phyloP scores from a whole-genome alignment of 2,888 invertebrate species.

The Drosophila cracens region DNA sequence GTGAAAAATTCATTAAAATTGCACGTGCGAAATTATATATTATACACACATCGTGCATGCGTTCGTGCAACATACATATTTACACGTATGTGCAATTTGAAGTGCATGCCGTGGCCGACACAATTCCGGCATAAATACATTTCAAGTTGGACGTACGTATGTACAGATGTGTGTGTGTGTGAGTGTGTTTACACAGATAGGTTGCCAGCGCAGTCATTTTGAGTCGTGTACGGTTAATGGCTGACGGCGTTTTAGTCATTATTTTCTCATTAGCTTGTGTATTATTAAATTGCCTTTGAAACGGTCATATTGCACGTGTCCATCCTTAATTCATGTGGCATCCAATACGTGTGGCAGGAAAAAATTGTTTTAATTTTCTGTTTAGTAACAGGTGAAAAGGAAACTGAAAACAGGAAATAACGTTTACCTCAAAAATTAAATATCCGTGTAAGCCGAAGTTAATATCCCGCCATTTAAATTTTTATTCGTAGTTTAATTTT shows the following conservation, averaged over 20 bases:
- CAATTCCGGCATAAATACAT: conserved; percentile 10
- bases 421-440: not conserved
- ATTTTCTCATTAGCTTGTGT: conserved; percentile 50
- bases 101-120: conserved; percentile 56
- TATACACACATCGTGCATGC: not conserved
- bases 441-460: not conserved
- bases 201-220: conserved; percentile 23
- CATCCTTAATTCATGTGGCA: conserved; percentile 6
- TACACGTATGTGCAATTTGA: conserved; percentile 61
- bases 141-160: not conserved
- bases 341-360: not conserved
- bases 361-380: not conserved
- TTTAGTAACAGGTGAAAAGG: not conserved
- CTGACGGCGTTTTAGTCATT: conserved; percentile 52
- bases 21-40: conserved; percentile 71
- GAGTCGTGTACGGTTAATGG: conserved; percentile 53
- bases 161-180: not conserved
- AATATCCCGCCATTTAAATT: not conserved
- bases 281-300: conserved; percentile 54
- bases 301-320: not conserved
- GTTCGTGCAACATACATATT: not conserved
- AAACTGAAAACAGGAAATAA: not conserved
- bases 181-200: not conserved
- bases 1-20: conserved; percentile 79
- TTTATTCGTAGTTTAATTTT: not conserved